phyloP scores from a whole-genome alignment of 2,113 vertebrate genomes.

The Choloepus hoffmanni region DNA sequence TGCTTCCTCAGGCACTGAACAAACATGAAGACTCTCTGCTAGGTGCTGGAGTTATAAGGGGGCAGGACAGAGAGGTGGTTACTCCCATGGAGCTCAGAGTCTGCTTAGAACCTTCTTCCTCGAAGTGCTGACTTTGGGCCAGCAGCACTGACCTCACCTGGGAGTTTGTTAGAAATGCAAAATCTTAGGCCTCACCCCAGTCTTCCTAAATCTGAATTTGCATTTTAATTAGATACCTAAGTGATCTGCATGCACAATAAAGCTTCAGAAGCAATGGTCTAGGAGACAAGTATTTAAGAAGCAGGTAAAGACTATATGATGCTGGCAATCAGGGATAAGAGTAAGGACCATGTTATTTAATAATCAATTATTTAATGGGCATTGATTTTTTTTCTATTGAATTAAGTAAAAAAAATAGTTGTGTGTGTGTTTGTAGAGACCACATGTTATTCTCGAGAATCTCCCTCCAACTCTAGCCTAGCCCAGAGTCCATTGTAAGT shows the following conservation, averaged over 20 bases:
- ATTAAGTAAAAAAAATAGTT: neutral
- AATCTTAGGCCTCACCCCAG: neutral
- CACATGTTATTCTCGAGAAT: neutral
- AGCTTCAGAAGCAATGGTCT: neutral
- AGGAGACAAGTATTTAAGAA: neutral
- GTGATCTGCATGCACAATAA: neutral
- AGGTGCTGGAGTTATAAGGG: neutral
- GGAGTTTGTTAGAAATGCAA: slow-evolving; percentile 14
- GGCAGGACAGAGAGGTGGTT: neutral
- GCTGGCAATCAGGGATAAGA: neutral
- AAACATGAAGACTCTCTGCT: neutral
- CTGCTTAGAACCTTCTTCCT: neutral
- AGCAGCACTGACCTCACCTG: neutral
- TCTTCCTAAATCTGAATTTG: neutral
- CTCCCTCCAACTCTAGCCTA: neutral
- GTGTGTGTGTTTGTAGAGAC: neutral
- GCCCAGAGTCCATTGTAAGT: neutral
- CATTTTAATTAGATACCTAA: neutral
- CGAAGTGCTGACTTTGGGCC: neutral
- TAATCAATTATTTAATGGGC: neutral
- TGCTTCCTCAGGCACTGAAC: neutral
- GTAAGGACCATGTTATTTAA: neutral
- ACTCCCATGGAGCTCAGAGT: neutral
- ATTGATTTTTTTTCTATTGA: neutral
- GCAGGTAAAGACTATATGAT: neutral